Evolutionary conservation across 2,113 vertebrate species (phyloP).

Genomic region (Ailuropoda melanoleuca): DNA sequence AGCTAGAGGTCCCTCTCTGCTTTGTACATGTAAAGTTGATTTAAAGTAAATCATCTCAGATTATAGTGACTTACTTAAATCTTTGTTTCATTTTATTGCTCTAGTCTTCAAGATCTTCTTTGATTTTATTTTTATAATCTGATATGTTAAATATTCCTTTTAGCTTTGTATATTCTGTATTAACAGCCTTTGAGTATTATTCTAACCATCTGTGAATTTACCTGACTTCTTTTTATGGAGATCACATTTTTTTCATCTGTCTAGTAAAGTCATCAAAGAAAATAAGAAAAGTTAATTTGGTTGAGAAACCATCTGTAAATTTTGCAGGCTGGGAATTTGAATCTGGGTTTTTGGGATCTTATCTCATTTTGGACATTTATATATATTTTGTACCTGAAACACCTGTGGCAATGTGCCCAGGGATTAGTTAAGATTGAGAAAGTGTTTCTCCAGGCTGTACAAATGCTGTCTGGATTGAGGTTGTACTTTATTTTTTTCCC

Average conservation of each 20-base stretch:
- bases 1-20: neutral
- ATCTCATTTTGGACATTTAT: neutral
- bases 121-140: constrained; percentile 37
- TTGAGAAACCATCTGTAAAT: neutral
- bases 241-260: neutral
- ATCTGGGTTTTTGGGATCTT: neutral
- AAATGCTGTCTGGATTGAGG: neutral
- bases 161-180: neutral
- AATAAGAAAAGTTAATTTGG: neutral
- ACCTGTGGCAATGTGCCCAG: neutral
- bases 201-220: constrained; percentile 1
- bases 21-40: neutral
- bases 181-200: neutral
- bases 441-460: neutral
- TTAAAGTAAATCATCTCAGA: neutral
- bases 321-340: constrained; percentile 5
- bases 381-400: neutral
- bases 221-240: neutral
- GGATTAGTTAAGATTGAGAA: neutral
- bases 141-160: neutral
- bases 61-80: constrained; percentile 10
- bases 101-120: neutral
- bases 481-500: neutral
- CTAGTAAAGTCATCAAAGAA: neutral
- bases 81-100: neutral